phyloP scores from a whole-genome alignment of 2,888 invertebrate species.

The Ectemnius lituratus region DNA sequence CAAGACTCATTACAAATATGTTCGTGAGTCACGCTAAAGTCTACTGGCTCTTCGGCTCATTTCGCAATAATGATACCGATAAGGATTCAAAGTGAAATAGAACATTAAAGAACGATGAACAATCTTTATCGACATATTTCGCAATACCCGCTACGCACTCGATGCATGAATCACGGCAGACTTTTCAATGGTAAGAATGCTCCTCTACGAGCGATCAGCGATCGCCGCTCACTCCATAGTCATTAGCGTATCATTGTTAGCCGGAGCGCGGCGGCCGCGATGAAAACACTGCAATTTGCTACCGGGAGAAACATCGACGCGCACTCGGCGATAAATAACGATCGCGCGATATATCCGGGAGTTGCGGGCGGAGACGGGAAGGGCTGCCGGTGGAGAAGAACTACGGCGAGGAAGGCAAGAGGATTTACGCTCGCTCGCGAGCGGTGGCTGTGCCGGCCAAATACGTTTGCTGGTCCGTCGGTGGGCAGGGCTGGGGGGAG shows the following conservation, averaged over 20 bases:
- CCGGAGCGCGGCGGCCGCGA: neutral
- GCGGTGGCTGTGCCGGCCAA: no score
- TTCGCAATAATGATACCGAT: no score
- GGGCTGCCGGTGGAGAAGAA: no score
- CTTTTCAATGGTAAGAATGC: conserved; percentile 7
- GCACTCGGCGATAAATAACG: conserved; percentile 1
- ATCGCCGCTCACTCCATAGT: neutral
- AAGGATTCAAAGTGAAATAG: no score
- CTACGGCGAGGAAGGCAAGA: neutral
- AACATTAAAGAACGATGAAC: conserved; percentile 15
- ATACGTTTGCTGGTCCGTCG: no score
- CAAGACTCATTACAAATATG: no score
- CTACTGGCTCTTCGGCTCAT: no score
- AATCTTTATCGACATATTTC: conserved; percentile 8
- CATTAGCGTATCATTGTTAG: conserved; percentile 2
- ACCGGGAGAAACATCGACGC: conserved; percentile 1
- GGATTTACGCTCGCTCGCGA: conserved; percentile 2
- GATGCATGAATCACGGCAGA: conserved; percentile 19
- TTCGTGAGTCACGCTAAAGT: no score
- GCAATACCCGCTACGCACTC: conserved; percentile 15
- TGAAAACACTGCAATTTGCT: neutral
- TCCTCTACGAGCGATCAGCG: neutral
- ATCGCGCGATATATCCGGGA: neutral
- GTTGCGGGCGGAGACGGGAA: neutral
- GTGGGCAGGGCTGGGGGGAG: no score